These are phyloP conservation scores for Leptinotarsa undecemlineata DNA, from an alignment of 1,140 invertebrate species.

Conservation along the genomic window DNA sequence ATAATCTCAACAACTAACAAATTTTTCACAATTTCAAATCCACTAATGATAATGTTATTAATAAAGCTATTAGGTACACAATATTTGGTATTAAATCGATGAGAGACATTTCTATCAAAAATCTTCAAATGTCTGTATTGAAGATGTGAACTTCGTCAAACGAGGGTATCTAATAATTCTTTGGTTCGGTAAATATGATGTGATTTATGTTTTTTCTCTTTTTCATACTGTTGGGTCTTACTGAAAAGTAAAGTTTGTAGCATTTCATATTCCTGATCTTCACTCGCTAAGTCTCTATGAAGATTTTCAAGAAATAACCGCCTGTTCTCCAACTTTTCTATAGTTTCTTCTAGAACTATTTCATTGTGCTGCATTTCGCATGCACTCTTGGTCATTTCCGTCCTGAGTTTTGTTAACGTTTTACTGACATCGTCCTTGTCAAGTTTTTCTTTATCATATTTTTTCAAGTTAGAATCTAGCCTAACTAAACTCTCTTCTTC, in stretches of 20 bases:
- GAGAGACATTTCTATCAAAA: background rate
- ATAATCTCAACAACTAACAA: constrained; percentile 8
- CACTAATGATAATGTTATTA: constrained; percentile 31
- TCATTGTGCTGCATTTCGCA: constrained; percentile 68
- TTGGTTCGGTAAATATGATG: constrained; percentile 50
- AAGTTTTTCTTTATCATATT: constrained; percentile 64
- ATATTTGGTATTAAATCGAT: constrained; percentile 52
- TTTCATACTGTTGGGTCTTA: constrained; percentile 32
- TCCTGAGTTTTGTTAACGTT: constrained; percentile 58
- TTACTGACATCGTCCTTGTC: constrained; percentile 57
- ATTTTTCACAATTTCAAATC: constrained; percentile 11
- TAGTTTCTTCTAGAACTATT: constrained; percentile 65
- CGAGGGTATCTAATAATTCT: constrained; percentile 56
- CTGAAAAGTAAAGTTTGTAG: constrained; percentile 52
- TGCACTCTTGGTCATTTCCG: constrained; percentile 62
- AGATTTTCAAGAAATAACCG: constrained; percentile 66
- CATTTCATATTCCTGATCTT: constrained; percentile 62
- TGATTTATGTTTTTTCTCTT: constrained; percentile 29
- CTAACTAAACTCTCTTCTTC: constrained; percentile 71
- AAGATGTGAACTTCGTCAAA: constrained; percentile 38
- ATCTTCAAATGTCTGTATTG: background rate
- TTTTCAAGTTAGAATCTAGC: constrained; percentile 67
- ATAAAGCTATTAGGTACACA: constrained; percentile 48
- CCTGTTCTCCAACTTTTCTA: constrained; percentile 66
- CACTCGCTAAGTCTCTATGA: constrained; percentile 65